Evolutionary conservation across 2,797 vertebrate genomes (phyloP), one percentile per base, ranked within the genome.

Genomic region (Spondyliosoma cantharus): DNA sequence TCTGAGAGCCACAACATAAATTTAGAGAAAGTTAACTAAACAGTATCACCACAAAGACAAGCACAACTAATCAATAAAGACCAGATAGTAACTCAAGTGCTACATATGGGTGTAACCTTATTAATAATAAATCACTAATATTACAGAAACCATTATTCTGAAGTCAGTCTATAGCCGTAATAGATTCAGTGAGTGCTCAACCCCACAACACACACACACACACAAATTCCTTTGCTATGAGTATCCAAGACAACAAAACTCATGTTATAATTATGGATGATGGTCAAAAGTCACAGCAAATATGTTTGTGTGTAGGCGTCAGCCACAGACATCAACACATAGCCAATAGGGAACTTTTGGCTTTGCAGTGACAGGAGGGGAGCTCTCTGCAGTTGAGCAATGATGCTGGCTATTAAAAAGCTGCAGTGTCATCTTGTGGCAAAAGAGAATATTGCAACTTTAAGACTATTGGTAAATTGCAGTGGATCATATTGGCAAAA

Each of bases 1-100:
- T 99, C 98, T 99, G 95, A 6, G 57, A 29, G 70, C 27, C 27
- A 48, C 17, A 70, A 59, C 37, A 67, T 0, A 67, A 8, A 73
- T 13, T 52, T n/a, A 60, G 15, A 5, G 0, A 63, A 63, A 83
- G 24, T 16, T 8, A 16, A 37, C 11, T 3, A 0, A 20, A 65
- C 48, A 57, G 12, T 37, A 14, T 46, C 13, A 65, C 14, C 57
- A n/a, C 13, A 58, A 22, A 66, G 7, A 64, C 45, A 76, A 43
- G 24, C 1, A 58, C 22, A 2, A 20, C 16, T 29, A 9, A 61
- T 56, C 20, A 68, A 4, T 27, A 27, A 27, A 27, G 27, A 22
- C 20, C n/a, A 24, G 1, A 52, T 57, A 56, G 50, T 15, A 60
- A 13, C 13, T 52, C 2, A 54, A 42, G 42, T 52, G 13, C 7